Conservation (phyloP, 1,140 invertebrate species). For the Gryon sp. region DNA sequence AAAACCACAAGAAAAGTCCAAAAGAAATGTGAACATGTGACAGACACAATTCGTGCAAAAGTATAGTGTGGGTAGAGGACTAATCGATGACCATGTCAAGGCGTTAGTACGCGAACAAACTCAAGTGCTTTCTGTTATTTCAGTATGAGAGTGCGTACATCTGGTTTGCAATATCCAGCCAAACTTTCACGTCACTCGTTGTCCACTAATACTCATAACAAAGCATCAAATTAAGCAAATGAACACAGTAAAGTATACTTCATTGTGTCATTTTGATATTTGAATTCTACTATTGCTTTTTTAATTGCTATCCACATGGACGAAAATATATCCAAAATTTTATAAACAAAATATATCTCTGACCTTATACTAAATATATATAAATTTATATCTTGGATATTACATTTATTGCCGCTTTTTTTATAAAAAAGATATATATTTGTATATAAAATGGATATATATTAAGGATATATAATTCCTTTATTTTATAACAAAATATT, state of each 20-base stretch:
- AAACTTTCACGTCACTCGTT: conserved; percentile 24
- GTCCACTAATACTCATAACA: not conserved
- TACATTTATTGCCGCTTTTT: too few relatives aligned
- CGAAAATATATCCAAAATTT: too few relatives aligned
- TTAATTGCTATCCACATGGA: too few relatives aligned
- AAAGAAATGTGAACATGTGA: conserved; percentile 61
- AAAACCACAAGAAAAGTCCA: conserved; percentile 53
- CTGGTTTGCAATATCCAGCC: conserved; percentile 19
- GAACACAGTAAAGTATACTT: conserved; percentile 5
- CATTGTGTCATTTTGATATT: too few relatives aligned
- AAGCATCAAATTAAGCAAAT: not conserved
- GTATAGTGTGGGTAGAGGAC: conserved; percentile 45
- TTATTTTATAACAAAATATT: too few relatives aligned
- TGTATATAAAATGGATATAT: too few relatives aligned
- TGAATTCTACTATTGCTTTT: too few relatives aligned
- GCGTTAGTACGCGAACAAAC: conserved; percentile 51
- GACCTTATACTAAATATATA: too few relatives aligned
- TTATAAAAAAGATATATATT: too few relatives aligned
- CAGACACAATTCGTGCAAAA: conserved; percentile 54
- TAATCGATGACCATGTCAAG: conserved; percentile 65
- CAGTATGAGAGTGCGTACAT: conserved; percentile 32
- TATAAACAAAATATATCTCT: too few relatives aligned
- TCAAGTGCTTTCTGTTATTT: conserved; percentile 36
- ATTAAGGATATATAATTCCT: too few relatives aligned
- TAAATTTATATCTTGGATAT: too few relatives aligned